Evolutionary conservation across 2,113 vertebrate genomes (phyloP), one percentile per base, ranked within the genome.

Genomic region (Lipophrys pholis): DNA sequence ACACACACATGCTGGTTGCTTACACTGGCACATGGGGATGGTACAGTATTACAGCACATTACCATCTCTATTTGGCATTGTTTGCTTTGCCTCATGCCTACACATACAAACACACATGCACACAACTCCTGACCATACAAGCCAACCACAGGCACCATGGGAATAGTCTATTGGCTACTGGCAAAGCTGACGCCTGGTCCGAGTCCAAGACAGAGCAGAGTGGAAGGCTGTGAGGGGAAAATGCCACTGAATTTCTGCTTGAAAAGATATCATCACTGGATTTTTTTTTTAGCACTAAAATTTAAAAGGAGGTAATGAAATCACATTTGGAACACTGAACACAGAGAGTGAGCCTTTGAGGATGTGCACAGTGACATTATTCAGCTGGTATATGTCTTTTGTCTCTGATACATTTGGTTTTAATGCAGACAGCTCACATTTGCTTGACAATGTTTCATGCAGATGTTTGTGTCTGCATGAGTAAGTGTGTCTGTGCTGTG

Each of bases 41-140:
- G 76, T 85, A 89, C 85, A 85, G 84, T 91, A 87, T 86, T 87
- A 89, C 87, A 85, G 56, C 71, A 83, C 85, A 91, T 89, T 90
- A 86, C 84, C 67, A 78, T 86, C 81, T 84, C 73, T 85, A 80
- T 86, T 89, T 90, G 89, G 85, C 84, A 88, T 83, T 86, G 87
- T 90, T 90, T 85, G 60, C 78, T 87, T 87, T 88, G 82, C 81
- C 76, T 84, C 78, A 75, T 88, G 81, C 84, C 83, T 82, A 80
- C 82, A 86, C 88, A 84, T 74, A 81, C 76, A 82, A 76, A 89
- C 82, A 87, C 84, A 81, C 82, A 85, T 79, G 74, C 82, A 86
- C 77, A 83, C 78, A 81, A 80, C 79, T 83, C 80, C 82, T 84
- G 83, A 86, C 85, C 82, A 87, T 82, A 85, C 82, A 85, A 89